Conservation (phyloP, 2,888 invertebrate genomes). For the Drosophila parthenogenetica region DNA sequence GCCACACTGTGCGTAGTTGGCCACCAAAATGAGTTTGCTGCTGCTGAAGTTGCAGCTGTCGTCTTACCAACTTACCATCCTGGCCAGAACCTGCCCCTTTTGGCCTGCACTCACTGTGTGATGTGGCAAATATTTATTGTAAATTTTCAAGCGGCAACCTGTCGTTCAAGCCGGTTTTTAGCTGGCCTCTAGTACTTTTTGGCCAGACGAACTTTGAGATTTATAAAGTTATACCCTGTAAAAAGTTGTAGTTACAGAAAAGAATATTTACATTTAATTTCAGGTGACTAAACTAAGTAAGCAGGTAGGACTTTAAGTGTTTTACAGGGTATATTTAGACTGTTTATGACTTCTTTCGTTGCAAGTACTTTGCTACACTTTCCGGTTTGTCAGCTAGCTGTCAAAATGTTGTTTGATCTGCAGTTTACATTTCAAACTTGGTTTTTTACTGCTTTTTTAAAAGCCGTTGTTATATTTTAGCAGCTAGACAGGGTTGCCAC, state of each 20-base stretch:
- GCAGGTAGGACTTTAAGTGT: not conserved
- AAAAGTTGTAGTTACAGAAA: not conserved
- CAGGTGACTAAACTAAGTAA: not conserved
- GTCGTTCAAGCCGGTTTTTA: constrained; percentile 60
- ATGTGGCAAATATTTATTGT: constrained; percentile 55
- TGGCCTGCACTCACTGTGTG: constrained; percentile 7
- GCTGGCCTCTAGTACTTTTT: constrained; percentile 22
- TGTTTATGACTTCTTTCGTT: not conserved
- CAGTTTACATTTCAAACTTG: constrained; percentile 18
- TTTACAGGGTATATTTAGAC: not conserved
- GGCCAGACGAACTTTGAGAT: constrained; percentile 40
- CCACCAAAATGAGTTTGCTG: constrained; percentile 53
- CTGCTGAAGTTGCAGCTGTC: constrained; percentile 53
- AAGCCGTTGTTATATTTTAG: constrained; percentile 4
- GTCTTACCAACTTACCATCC: constrained; percentile 38
- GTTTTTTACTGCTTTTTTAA: not conserved
- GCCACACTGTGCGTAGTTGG: constrained; percentile 40
- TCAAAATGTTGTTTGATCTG: constrained; percentile 20
- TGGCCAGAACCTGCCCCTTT: constrained; percentile 33
- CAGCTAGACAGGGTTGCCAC: constrained; percentile 8
- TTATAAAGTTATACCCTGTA: constrained; percentile 15
- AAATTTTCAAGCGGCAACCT: constrained; percentile 55
- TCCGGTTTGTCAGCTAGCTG: constrained; percentile 13
- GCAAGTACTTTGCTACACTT: constrained; percentile 4
- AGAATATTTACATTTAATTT: not conserved